phyloP scores from a whole-genome alignment of 2,797 vertebrate species.

The Natrix natrix region DNA sequence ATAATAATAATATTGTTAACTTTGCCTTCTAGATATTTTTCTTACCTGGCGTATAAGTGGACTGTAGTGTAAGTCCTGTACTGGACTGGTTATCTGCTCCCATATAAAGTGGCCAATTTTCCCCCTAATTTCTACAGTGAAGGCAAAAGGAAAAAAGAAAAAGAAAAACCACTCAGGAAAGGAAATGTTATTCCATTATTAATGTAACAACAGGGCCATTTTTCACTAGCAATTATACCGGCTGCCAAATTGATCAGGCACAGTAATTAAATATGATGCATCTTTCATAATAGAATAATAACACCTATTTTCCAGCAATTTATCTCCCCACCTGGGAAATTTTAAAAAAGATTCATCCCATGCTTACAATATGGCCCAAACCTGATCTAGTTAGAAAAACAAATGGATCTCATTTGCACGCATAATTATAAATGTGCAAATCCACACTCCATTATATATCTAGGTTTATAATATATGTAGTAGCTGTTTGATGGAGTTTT shows the following conservation, averaged over 20 bases:
- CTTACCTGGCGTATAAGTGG: slow-evolving; percentile 63
- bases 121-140: slow-evolving; percentile 80
- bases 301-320: neutral
- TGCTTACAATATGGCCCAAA: neutral
- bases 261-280: neutral
- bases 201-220: neutral
- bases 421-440: neutral
- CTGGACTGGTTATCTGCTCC: slow-evolving; percentile 74
- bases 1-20: neutral
- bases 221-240: neutral
- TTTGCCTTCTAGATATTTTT: slow-evolving; percentile 37
- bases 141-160: slow-evolving; percentile 18
- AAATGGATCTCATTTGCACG: neutral
- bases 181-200: neutral
- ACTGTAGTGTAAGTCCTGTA: neutral
- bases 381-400: neutral
- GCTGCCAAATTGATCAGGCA: neutral
- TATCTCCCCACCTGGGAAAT: neutral
- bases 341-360: neutral
- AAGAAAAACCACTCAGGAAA: rapidly evolving
- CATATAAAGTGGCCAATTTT: slow-evolving; percentile 85
- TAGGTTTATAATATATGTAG: neutral
- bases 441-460: neutral
- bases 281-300: neutral
- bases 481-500: neutral